Conservation (phyloP, 1,140 invertebrate species). For the Nephila pilipes region DNA sequence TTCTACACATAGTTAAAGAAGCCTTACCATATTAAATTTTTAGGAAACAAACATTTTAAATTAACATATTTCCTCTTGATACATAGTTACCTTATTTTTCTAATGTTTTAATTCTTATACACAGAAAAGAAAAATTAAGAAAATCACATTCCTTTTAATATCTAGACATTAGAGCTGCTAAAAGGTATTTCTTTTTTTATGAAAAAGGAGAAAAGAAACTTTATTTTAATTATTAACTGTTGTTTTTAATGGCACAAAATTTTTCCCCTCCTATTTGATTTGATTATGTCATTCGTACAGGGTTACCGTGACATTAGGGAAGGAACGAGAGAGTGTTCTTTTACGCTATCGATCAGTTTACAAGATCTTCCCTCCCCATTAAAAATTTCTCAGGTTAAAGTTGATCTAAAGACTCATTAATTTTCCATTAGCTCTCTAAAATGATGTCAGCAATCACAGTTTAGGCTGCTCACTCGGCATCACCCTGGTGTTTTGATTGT, state of each 20-base stretch:
- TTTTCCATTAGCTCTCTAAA: constrained; percentile 54
- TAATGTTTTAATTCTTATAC: neutral
- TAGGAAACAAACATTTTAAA: neutral
- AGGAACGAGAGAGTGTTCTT: constrained; percentile 14
- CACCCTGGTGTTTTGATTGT: constrained; percentile 4
- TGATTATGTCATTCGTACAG: constrained; percentile 7
- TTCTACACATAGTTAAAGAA: no score
- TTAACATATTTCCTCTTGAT: neutral
- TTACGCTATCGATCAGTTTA: constrained; percentile 2
- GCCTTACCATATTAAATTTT: no score
- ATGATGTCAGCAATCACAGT: constrained; percentile 57
- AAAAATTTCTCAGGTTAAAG: constrained; percentile 47
- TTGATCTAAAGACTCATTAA: constrained; percentile 63
- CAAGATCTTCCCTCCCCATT: constrained; percentile 17
- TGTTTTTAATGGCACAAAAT: neutral
- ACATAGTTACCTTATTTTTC: neutral
- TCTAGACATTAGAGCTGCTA: neutral
- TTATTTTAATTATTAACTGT: constrained; percentile 16
- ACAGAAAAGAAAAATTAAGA: neutral
- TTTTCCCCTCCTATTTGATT: neutral
- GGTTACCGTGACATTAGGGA: constrained; percentile 10
- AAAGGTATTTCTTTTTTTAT: neutral
- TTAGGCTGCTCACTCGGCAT: neutral
- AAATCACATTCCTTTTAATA: neutral
- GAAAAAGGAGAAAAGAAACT: neutral